Evolutionary conservation across 1,140 invertebrate genomes (phyloP), one percentile per base, ranked within the genome.

Genomic region (Neodiprion virginianus): DNA sequence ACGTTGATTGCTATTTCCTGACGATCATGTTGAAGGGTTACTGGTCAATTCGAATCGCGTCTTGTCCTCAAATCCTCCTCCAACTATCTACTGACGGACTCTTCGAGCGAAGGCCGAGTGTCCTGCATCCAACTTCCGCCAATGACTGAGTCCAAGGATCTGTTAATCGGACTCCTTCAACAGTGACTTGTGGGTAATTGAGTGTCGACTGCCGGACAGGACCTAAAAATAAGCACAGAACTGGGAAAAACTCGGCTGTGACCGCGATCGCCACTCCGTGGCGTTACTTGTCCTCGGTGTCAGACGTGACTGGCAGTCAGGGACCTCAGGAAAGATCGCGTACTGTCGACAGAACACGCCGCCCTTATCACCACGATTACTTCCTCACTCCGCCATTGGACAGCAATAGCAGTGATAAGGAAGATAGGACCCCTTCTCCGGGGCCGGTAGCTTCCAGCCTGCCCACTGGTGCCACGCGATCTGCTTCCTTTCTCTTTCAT

Each of bases 311-410:
- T 69, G 67, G 14, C 21, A 12, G 40, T 47, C 17, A 12, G 40
- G 21, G 11, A 47, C 17, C 8, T 69, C 14, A 69, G 40, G 14
- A 69, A 9, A 23, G 17, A 61, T 61, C 53, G 53, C n/a, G 53
- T 17, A 61, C 53, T 12, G 53, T 61, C 53, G 53, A 69, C 21
- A 23, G 67, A 69, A 23, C 40, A 69, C 21, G 67, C 67, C 67
- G 67, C 67, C 67, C 67, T 69, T 69, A 69, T 69, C 67, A 69
- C 17, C 17, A 9, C 67, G 67, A 69, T 69, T 69, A 47, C 40
- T 69, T 69, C 67, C 67, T 69, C 67, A 69, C 21, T 47, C 40
- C 67, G 67, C 67, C 67, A 69, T 69, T 69, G 67, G 67, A 69
- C 11, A 17, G 67, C 67, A 69, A 69, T 69, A 69, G 40, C 53